Evolutionary conservation across 2,113 vertebrate species (phyloP).

Genomic region (Eonycteris spelaea): DNA sequence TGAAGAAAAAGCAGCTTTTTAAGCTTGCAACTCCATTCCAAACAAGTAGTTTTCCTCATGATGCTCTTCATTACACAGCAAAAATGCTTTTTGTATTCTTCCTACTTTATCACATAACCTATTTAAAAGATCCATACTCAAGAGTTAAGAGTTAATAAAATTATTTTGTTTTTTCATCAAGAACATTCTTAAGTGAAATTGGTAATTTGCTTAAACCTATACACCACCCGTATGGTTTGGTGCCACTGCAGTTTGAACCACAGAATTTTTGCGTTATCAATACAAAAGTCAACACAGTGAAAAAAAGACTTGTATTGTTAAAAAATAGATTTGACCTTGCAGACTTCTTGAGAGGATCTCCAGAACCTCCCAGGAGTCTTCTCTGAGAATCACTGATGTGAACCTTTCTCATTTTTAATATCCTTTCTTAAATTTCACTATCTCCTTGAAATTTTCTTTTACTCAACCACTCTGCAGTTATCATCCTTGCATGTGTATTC

Average conservation of each 20-base stretch:
- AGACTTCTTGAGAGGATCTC: not conserved
- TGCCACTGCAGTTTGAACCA: not conserved
- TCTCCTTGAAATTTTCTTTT: not conserved
- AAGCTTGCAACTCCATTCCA: not conserved
- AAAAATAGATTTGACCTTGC: not conserved
- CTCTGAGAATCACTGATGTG: not conserved
- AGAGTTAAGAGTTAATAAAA: conserved; percentile 8
- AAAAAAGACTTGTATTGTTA: not conserved
- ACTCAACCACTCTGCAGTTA: not conserved
- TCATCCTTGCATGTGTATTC: not conserved
- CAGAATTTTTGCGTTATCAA: not conserved
- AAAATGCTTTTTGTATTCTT: not conserved
- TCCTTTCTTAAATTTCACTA: not conserved
- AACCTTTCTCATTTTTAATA: not conserved
- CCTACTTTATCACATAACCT: not conserved
- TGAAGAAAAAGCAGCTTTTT: not conserved
- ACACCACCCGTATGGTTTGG: too few relatives aligned
- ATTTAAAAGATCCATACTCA: not conserved
- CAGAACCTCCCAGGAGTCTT: not conserved
- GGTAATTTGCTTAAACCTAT: not conserved
- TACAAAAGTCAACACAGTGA: not conserved
- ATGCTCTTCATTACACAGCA: not conserved
- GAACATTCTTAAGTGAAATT: not conserved
- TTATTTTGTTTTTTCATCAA: conserved; percentile 11
- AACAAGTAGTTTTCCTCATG: not conserved